Evolutionary conservation across 2,888 invertebrate genomes (phyloP).

Genomic region (Cancer borealis): DNA sequence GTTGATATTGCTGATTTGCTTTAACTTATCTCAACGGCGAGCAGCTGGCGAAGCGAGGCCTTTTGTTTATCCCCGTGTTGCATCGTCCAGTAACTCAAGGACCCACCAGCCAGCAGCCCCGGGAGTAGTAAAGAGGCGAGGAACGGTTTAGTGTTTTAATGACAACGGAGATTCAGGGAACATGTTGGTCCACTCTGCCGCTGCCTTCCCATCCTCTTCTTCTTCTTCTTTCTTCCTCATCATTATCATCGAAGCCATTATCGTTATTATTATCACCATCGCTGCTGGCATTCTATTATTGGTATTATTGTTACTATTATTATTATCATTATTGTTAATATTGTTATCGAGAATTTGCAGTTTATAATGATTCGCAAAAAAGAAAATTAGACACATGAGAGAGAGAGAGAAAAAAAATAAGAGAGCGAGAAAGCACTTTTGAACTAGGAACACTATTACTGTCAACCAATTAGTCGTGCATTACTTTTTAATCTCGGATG

Average conservation of each 20-base stretch:
- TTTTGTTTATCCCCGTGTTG: conserved; percentile 5
- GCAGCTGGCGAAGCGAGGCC: not conserved
- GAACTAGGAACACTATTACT: not conserved
- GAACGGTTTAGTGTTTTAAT: conserved; percentile 13
- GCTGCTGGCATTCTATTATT: not conserved
- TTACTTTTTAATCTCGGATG: conserved; percentile 10
- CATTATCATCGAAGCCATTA: not conserved
- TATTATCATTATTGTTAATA: not conserved
- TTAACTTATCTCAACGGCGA: conserved; percentile 29
- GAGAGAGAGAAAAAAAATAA: not conserved
- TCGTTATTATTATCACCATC: not conserved
- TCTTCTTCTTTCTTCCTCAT: not conserved
- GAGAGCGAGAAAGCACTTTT: not conserved
- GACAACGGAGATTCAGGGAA: not conserved
- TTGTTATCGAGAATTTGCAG: not conserved
- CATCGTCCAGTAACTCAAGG: conserved; percentile 12
- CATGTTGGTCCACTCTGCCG: not conserved
- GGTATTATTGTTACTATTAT: not conserved
- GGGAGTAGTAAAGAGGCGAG: not conserved
- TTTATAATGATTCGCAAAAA: not conserved
- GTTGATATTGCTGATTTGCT: conserved; percentile 40
- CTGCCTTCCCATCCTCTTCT: not conserved
- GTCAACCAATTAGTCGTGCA: conserved; percentile 20
- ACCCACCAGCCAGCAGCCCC: not conserved
- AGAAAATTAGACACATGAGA: not conserved